Base-by-base conservation (phyloP, 2,113 vertebrate genomes). In the Ifrita kowaldi region DNA sequence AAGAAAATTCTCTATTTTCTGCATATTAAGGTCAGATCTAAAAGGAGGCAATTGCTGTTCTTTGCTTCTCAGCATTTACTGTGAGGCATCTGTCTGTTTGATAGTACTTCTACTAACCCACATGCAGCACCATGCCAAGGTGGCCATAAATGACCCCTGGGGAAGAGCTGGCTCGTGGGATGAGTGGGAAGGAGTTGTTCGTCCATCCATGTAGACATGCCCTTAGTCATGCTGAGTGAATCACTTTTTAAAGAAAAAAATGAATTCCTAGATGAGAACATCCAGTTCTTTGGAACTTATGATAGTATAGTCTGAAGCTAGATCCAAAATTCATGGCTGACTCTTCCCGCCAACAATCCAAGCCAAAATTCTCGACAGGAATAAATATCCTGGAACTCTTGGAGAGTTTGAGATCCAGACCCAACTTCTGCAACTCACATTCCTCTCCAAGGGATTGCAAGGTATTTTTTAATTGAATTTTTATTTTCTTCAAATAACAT, bases 221-320 rank as follows among this genome's bases (percentile, higher is more conserved):
- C 84, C 91, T 92, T 92, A 92, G 91, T 97, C 96, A 97, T 87
- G 69, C 84, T 75, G 80, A 70, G 47, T 95, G 96, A 96, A 94
- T 96, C 90, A 95, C 39, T 90, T 88, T 87, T 93, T 63, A 76
- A 76, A 42, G 53, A 55, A 88, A 87, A 78, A 93, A 52, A 8
- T 12, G 4, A 93, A 95, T 91, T 96, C 78, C 59, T 95, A 46
- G 67, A 85, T 69, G 82, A 96, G 96, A 89, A 96, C 91, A 5
- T 95, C 85, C 90, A 90, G 95, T 96, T 90, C 95, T 96, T 95
- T 91, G 83, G 71, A 87, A 96, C 92, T 91, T 94, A 93, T 28
- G 67, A 96, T 95, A 79, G 39, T 60, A 74, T 28, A 91, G 82
- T 91, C 93, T 96, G 93, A 80, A 93, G 62, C 82, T 82, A 73